Evolutionary conservation across 2,888 invertebrate genomes (phyloP).

Genomic region (Tetanocera ferruginea): DNA sequence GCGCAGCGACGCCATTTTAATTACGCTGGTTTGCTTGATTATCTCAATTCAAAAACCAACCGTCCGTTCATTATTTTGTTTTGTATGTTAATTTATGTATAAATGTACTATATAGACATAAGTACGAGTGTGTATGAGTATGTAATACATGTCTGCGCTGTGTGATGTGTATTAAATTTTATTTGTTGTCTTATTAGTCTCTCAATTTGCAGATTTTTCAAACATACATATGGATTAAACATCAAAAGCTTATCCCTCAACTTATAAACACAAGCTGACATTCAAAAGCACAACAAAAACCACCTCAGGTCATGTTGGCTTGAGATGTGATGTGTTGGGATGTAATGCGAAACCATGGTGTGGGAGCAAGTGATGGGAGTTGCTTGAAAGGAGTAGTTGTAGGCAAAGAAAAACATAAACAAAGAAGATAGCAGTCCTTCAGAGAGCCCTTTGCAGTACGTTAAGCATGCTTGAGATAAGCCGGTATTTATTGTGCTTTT

Average conservation of each 20-base stretch:
- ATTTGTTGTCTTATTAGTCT: background rate
- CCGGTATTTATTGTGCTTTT: too few species aligned
- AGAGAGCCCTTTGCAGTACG: too few species aligned
- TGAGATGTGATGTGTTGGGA: too few species aligned
- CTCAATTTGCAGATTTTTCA: slow-evolving; percentile 7
- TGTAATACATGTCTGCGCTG: background rate
- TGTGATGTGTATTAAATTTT: background rate
- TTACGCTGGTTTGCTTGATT: slow-evolving; percentile 5
- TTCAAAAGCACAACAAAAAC: background rate
- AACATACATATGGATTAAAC: background rate
- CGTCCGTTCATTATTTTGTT: background rate
- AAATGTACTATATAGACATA: background rate
- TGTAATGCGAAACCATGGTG: too few species aligned
- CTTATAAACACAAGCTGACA: background rate
- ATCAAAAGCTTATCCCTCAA: background rate
- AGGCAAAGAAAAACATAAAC: too few species aligned
- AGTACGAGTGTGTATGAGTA: background rate
- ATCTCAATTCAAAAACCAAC: slow-evolving; percentile 4
- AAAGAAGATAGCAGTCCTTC: too few species aligned
- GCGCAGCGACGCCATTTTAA: background rate
- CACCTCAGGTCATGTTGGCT: background rate
- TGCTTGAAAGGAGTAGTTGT: too few species aligned
- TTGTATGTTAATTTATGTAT: background rate
- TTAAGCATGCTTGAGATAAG: too few species aligned
- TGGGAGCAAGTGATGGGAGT: too few species aligned